Conservation (phyloP, 2,113 vertebrate genomes). For the Hippoglossus stenolepis region DNA sequence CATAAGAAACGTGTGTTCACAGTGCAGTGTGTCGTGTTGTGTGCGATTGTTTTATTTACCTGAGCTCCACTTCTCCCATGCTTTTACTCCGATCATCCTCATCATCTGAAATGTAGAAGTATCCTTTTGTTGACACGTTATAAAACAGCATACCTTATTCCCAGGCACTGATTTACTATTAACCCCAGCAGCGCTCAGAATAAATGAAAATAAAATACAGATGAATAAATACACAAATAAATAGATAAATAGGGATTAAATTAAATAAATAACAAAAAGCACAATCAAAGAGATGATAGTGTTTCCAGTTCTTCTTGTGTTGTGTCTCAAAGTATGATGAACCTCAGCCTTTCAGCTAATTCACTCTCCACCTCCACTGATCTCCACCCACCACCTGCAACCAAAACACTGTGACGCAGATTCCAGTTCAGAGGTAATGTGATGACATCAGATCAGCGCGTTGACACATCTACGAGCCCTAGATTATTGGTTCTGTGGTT, state of each 20-base stretch:
- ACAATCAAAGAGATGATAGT: slow-evolving; percentile 6
- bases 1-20: no score
- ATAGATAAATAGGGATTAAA: no score
- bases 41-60: slow-evolving; percentile 60
- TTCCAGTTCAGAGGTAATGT: neutral
- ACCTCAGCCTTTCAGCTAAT: slow-evolving; percentile 12
- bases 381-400: slow-evolving; percentile 53
- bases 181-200: neutral
- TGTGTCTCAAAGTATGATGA: slow-evolving; percentile 25
- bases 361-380: slow-evolving; percentile 20
- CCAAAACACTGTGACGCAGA: slow-evolving; percentile 48
- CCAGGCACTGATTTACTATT: no score
- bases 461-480: neutral
- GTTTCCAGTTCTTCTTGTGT: slow-evolving; percentile 15
- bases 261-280: neutral
- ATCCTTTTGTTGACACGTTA: slow-evolving; percentile 25
- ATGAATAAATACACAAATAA: slow-evolving; percentile 19
- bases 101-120: slow-evolving; percentile 75
- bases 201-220: neutral
- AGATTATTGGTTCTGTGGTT: neutral
- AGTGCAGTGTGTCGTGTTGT: neutral
- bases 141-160: slow-evolving; percentile 45
- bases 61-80: slow-evolving; percentile 77
- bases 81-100: slow-evolving; percentile 66
- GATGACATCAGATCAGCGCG: neutral